A percentile compares a stretch with the other conserved stretches of the same genome.
These are phyloP conservation scores for Lophius piscatorius DNA, from an alignment of 2,113 vertebrate species.

Conservation along the genomic window DNA sequence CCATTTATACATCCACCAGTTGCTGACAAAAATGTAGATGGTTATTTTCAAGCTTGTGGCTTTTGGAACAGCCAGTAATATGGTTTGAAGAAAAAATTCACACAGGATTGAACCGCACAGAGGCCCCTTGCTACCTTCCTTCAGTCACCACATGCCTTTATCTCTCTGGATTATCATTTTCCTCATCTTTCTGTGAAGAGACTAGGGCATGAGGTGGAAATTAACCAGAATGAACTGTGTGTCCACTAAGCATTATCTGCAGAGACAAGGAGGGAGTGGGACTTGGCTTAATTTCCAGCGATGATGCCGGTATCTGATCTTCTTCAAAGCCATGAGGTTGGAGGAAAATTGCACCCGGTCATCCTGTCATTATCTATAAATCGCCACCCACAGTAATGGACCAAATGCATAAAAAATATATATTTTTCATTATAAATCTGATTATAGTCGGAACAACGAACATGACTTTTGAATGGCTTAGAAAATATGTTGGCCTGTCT, in stretches of 20 bases:
- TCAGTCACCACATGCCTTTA: conserved; percentile 32
- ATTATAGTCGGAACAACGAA: too few relatives aligned
- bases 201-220: conserved; percentile 63
- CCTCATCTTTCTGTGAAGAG: conserved; percentile 30
- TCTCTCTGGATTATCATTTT: conserved; percentile 36
- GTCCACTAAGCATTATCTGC: conserved; percentile 59
- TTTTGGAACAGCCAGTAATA: not conserved
- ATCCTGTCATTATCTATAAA: conserved; percentile 33
- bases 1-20: not conserved
- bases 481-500: too few relatives aligned
- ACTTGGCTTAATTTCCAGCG: conserved; percentile 44
- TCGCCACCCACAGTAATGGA: not conserved
- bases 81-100: conserved; percentile 8
- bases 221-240: conserved; percentile 55
- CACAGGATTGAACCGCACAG: conserved; percentile 5
- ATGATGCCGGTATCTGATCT: conserved; percentile 29
- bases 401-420: not conserved
- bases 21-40: not conserved
- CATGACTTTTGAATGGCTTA: too few relatives aligned
- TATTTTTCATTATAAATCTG: too few relatives aligned
- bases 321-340: conserved; percentile 23
- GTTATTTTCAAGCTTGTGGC: conserved; percentile 19
- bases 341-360: conserved; percentile 39
- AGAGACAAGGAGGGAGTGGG: conserved; percentile 26
- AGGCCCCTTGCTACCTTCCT: conserved; percentile 1